A percentile compares a stretch with the other conserved stretches of the same genome.
Conservation (phyloP, 2,113 vertebrate species). For the Serilophus lunatus region DNA sequence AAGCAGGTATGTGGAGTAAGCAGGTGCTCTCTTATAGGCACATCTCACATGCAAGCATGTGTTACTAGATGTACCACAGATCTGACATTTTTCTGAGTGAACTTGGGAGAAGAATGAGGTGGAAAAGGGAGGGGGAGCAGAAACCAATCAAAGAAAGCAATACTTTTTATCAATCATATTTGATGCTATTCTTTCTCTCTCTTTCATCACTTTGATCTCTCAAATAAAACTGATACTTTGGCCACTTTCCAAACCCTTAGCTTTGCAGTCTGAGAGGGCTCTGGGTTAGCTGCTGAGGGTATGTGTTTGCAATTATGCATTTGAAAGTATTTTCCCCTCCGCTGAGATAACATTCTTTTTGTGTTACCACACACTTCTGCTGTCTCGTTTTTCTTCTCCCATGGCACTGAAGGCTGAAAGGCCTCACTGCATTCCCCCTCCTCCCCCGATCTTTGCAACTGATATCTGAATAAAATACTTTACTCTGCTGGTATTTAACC, state of each 20-base stretch:
- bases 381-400: slow-evolving; percentile 67
- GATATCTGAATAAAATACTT: slow-evolving; percentile 70
- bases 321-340: slow-evolving; percentile 70
- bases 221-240: slow-evolving; percentile 73
- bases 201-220: slow-evolving; percentile 70
- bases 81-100: slow-evolving; percentile 32
- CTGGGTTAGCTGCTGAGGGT: slow-evolving; percentile 68
- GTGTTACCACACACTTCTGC: slow-evolving; percentile 72
- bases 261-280: slow-evolving; percentile 60
- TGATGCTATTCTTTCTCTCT: slow-evolving; percentile 62
- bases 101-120: slow-evolving; percentile 47
- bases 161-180: slow-evolving; percentile 74
- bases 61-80: slow-evolving; percentile 62
- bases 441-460: slow-evolving; percentile 52
- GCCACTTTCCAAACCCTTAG: slow-evolving; percentile 58
- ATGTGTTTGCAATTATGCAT: slow-evolving; percentile 73
- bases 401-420: slow-evolving; percentile 60
- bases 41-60: slow-evolving; percentile 52
- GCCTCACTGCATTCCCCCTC: slow-evolving; percentile 42
- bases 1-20: slow-evolving; percentile 43
- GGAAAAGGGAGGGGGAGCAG: slow-evolving; percentile 49
- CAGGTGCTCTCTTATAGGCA: slow-evolving; percentile 70
- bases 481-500: slow-evolving; percentile 65
- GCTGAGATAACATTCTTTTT: slow-evolving; percentile 71
- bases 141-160: slow-evolving; percentile 65